phyloP scores from a whole-genome alignment of 2,797 vertebrate genomes.

The Periparus ater region DNA sequence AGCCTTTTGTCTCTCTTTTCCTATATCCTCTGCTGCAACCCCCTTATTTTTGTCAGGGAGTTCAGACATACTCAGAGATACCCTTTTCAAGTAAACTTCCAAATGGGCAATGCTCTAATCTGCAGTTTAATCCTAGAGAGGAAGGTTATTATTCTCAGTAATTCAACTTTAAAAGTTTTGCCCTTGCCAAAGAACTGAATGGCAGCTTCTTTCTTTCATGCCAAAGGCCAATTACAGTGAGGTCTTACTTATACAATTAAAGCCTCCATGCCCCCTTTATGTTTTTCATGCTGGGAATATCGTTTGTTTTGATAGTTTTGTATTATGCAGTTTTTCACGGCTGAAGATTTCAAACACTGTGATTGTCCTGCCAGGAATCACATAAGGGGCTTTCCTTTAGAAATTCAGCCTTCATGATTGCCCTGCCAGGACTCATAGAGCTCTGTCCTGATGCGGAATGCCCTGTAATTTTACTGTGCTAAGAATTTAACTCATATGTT shows the following conservation, averaged over 20 bases:
- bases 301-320: constrained; percentile 71
- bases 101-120: not conserved
- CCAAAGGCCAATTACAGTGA: constrained; percentile 56
- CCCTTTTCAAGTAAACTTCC: not conserved
- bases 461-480: not conserved
- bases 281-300: constrained; percentile 65
- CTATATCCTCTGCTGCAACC: not conserved
- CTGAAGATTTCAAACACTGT: constrained; percentile 56
- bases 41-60: not conserved
- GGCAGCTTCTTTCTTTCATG: constrained; percentile 27
- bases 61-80: not conserved
- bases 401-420: constrained; percentile 33
- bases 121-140: not conserved
- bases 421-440: constrained; percentile 37
- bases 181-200: constrained; percentile 50
- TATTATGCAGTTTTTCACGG: constrained; percentile 62
- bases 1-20: not conserved
- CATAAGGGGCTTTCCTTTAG: constrained; percentile 43
- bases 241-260: constrained; percentile 66
- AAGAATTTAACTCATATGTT: not conserved
- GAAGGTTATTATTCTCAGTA: constrained; percentile 12
- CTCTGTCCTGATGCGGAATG: not conserved
- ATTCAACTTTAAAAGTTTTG: constrained; percentile 35
- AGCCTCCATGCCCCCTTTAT: constrained; percentile 43
- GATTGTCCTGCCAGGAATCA: constrained; percentile 69